Conservation (phyloP, 2,888 invertebrate genomes). For the Calameuta idolon region DNA sequence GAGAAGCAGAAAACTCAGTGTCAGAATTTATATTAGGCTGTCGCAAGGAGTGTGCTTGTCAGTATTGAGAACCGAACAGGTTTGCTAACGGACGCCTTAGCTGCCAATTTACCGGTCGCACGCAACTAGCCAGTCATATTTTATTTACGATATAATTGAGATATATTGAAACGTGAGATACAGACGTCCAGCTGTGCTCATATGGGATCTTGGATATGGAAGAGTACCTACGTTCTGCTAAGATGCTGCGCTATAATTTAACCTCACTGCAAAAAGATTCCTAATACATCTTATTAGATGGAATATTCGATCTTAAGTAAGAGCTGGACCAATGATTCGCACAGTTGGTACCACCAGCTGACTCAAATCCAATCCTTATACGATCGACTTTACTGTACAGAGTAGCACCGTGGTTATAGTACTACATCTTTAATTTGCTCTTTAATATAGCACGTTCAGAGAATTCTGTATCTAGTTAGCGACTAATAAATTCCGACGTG, state of each 20-base stretch:
- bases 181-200: conserved; percentile 51
- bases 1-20: no score
- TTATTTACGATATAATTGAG: conserved; percentile 64
- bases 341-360: conserved; percentile 20
- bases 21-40: no score
- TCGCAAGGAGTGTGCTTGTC: no score
- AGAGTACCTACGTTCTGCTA: conserved; percentile 31
- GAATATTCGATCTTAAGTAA: conserved; percentile 29
- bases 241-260: conserved; percentile 39
- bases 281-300: conserved; percentile 41
- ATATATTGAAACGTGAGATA: conserved; percentile 58
- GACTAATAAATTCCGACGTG: background rate
- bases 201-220: conserved; percentile 20
- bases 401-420: background rate
- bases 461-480: background rate
- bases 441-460: no score
- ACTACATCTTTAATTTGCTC: no score
- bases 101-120: conserved; percentile 55
- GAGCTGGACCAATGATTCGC: conserved; percentile 10
- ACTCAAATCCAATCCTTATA: background rate
- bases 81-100: conserved; percentile 25
- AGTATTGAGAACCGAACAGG: no score
- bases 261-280: conserved; percentile 37
- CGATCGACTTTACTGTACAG: background rate
- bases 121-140: conserved; percentile 58